Conservation (phyloP, 1,140 invertebrate species). For the Mercenaria mercenaria region DNA sequence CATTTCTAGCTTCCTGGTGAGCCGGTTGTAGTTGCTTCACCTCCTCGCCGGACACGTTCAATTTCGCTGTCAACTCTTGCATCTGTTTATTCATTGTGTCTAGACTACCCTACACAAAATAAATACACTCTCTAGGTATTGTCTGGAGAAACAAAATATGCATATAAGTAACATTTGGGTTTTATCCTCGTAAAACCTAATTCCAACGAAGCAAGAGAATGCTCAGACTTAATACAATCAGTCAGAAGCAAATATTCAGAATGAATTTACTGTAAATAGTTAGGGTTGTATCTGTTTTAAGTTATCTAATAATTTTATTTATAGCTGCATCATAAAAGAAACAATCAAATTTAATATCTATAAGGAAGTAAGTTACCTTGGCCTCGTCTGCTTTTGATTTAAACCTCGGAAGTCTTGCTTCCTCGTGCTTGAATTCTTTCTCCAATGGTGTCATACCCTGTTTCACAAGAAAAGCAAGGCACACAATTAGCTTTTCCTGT, state of each 20-base stretch:
- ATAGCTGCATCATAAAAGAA: too few species aligned
- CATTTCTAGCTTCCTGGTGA: conserved; percentile 67
- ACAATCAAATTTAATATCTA: too few species aligned
- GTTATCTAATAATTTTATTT: too few species aligned
- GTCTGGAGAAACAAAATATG: not conserved
- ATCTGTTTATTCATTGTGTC: conserved; percentile 67
- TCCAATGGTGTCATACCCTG: conserved; percentile 79
- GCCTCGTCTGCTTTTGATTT: conserved; percentile 80
- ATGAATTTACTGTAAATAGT: too few species aligned
- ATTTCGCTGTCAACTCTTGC: conserved; percentile 71
- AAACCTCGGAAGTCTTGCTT: conserved; percentile 81
- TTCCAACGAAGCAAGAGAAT: too few species aligned
- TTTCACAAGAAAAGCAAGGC: conserved; percentile 34
- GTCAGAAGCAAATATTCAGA: too few species aligned
- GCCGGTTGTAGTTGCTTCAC: conserved; percentile 70
- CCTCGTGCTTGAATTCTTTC: conserved; percentile 77
- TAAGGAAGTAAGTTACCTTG: conserved; percentile 79
- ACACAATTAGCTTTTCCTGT: too few species aligned
- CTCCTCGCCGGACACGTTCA: conserved; percentile 70
- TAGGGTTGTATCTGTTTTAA: too few species aligned
- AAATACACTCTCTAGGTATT: not conserved
- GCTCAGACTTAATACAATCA: too few species aligned
- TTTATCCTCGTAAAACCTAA: too few species aligned
- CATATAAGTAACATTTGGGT: not conserved
- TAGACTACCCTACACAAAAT: conserved; percentile 67